Evolutionary conservation across 1,140 invertebrate species (phyloP), one percentile per base, ranked within the genome.

Genomic region (Philotrypesis tridentata): DNA sequence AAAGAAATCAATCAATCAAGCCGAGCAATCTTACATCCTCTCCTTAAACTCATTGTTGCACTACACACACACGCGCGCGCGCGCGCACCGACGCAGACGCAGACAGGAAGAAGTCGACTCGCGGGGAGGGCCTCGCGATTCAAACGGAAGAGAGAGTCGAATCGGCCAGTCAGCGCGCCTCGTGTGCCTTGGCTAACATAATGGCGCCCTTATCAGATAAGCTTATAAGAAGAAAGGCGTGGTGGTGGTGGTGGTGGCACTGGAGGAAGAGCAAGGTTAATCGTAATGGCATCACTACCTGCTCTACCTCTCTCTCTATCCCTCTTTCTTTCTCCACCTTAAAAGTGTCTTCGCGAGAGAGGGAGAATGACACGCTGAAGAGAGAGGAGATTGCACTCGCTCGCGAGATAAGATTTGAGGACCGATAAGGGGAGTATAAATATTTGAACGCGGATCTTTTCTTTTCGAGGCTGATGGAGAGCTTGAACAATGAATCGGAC

Each of bases 171-270:
- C 86, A 88, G 85, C 85, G 85, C 78, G 84, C 80, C 85, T 79
- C 76, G 83, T 17, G 85, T 81, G 82, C 83, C n/a, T n/a, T n/a
- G n/a, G 67, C 48, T 48, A 85, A 88, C 87, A 87, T 91, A 92
- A 90, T 90, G 86, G 88, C 87, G 85, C 86, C 86, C 86, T 89
- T 91, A 91, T 92, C 90, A 88, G 90, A 91, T 91, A 91, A 90
- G 90, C 87, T 87, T 89, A 87, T 87, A 86, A 87, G 85, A 89
- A 86, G 83, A 84, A 85, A 84, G 85, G 33, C 31, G 78, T 33
- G 55, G 43, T 40, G n/a, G 31, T 23, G 37, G 31, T n/a, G 70
- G 23, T 23, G 9, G 61, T 17, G 33, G 25, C 5, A 8, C 11
- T 61, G 8, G 33, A 31, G 31, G 31, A 60, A 65, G 43, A 40